Percentiles rank a stretch among this genome's conserved stretches.
These are phyloP conservation scores for Enteromius thamalakanensis DNA, from an alignment of 2,797 vertebrate species.

Conservation along the genomic window DNA sequence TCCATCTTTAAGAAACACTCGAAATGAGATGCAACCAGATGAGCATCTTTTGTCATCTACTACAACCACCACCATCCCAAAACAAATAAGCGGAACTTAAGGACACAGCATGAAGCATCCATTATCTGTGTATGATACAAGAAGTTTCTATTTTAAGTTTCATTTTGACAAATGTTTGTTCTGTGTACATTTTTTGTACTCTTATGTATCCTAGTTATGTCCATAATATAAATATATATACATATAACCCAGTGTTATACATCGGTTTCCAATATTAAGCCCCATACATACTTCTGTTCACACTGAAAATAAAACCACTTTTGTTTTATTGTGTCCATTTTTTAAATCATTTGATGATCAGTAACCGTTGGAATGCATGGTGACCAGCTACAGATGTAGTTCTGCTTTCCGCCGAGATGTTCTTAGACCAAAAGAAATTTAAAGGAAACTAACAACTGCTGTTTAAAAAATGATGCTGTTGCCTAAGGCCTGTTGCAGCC, in stretches of 20 bases:
- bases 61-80: not conserved
- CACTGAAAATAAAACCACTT: not conserved
- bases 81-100: not conserved
- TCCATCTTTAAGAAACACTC: slow-evolving; percentile 83
- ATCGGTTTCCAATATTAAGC: not conserved
- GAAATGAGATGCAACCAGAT: slow-evolving; percentile 59
- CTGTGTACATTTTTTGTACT: not conserved
- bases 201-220: not conserved
- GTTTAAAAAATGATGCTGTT: not conserved
- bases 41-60: not conserved
- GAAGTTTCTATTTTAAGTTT: slow-evolving; percentile 5
- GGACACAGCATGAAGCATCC: not conserved
- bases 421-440: not conserved
- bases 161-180: not conserved
- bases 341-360: not conserved
- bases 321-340: not conserved
- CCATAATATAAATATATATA: not conserved
- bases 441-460: not conserved
- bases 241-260: not conserved
- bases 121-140: not conserved
- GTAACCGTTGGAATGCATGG: not conserved
- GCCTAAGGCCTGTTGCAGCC: not conserved
- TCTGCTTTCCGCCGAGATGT: not conserved
- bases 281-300: not conserved
- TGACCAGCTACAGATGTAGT: not conserved